Base-by-base conservation (phyloP, 2,888 invertebrate species). In the Oxytorus armatus region DNA sequence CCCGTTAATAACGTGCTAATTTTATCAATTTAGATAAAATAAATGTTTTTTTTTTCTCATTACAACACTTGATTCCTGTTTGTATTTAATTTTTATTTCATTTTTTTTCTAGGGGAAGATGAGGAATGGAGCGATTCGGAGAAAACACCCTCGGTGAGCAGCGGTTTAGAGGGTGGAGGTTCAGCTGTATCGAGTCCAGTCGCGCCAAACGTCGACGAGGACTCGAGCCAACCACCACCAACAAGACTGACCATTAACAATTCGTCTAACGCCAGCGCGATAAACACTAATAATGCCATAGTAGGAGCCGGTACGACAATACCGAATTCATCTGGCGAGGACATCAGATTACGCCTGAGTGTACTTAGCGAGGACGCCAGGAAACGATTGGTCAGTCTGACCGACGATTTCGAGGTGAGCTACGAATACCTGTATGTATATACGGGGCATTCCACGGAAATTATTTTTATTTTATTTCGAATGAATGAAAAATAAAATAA, bases 121-220 rank as follows among this genome's bases (percentile, higher is more conserved):
- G 92, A 92, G 83, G 92, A 92, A 87, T 92, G 92, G 92, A 91
- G 92, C 85, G 92, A 92, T 77, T 91, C 92, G 84, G 91, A 90
- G 82, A 92, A 89, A 84, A 90, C 91, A 74, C 91, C 90, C 77
- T 91, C 90, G 88, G 91, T 91, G 85, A 91, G 91, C 88, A 92
- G 92, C 83, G 92, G 91, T 39, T 84, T 90, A 42, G 92, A 92
- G 57, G 91, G 91, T 44, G 88, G 89, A 59, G 90, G 91, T 68
- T 91, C 91, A 49, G 88, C 88, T 21, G 90, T 90, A 1, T 91
- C 91, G 39, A 91, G 91, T 85, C 91, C 92, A 53, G 85, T 88
- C 39, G 89, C 90, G 49, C 86, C 88, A 36, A 83, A 86, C 59
- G 85, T 82, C 51, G 90, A 91, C 44, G 92, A 92, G 73, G 92